Evolutionary conservation across 1,140 invertebrate species (phyloP), one percentile per base, ranked within the genome.

Genomic region (Globodera ellingtonae): DNA sequence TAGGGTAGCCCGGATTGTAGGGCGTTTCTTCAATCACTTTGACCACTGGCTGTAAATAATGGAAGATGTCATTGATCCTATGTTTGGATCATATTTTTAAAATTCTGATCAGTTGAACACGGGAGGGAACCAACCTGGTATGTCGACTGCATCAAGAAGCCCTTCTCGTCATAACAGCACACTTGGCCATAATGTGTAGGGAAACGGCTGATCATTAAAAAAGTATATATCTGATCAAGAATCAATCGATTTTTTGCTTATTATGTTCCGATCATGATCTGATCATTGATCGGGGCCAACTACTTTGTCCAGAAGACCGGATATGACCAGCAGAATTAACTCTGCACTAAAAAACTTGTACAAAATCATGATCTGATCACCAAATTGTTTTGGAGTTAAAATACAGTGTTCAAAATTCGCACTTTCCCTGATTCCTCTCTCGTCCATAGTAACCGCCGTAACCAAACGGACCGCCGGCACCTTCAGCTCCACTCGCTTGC

Each of bases 151-250:
- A 89, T 89, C 69, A 88, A 78, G 73, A 84, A 87, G 66, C 87
- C 87, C 72, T 86, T 79, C 75, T 87, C 88, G 74, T 89, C 87
- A 67, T 89, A 89, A 71, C 87, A 89, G 75, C 87, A 89, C 35
- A 89, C 87, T 86, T 89, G 87, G 24, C 87, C 87, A 76, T 89
- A 89, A 72, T 89, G 87, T 59, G 87, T 89, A 46, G 88, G 83
- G 76, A 89, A 87, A 18, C 84, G 84, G 76, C 87, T 88, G 66
- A 52, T 6, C 10, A 88, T 82, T 69, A 59, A 44, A 44, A 62
- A 69, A 62, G 77, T n/a, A 21, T 24, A 74, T 56, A 1, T 35
- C 4, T 47, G 6, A 78, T 59, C 6, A 72, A 10, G 59, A 21
- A 59, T 70, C 46, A 9, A 21, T 78, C 9, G 78, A 72, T 35